Evolutionary conservation across 2,888 invertebrate genomes (phyloP), one percentile per base, ranked within the genome.

Genomic region (Margaritifera margaritifera): DNA sequence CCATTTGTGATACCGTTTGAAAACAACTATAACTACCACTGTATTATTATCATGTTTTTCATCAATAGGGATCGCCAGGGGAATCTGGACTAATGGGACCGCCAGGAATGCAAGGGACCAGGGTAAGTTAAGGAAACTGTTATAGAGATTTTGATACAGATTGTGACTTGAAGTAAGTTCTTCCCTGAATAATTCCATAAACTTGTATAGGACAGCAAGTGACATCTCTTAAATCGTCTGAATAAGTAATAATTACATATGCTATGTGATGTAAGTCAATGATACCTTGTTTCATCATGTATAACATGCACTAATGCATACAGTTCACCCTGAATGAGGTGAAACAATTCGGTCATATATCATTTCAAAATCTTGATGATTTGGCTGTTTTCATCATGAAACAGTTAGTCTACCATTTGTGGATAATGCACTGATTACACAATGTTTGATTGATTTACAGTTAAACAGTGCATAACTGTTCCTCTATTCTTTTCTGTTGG

Each of bases 1-100:
- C 42, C 42, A 42, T 42, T 42, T 42, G 11, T 15, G 15, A 42
- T 11, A 42, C 42, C 2, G 15, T 42, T 11, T 42, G 2, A 42
- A 19, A 20, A 31, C 22, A 51, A 25, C 31, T 20, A 50, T 50
- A 20, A 22, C 2, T 67, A 27, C n/a, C 8, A 18, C 24, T 56
- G n/a, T 42, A n/a, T 8, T 62, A 53, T 18, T 19, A 50, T 27
- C 56, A 15, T 55, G 52, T 58, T 18, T 42, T 27, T 66, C 6
- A 50, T 56, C 25, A n/a, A 11, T 20, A 51, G 50, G 73, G 71
- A 72, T 65, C 67, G 0, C 64, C 83, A 79, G 86, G 86, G 64
- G 72, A 78, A 25, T 56, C 56, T 42, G 96, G 97, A 77, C 92
- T 94, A 58, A 92, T 94, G 80, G 96, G 91, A 69, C 87, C 92